phyloP scores from a whole-genome alignment of 64 coral and sea anemone genomes.

The Catalaphyllia jardinei region DNA sequence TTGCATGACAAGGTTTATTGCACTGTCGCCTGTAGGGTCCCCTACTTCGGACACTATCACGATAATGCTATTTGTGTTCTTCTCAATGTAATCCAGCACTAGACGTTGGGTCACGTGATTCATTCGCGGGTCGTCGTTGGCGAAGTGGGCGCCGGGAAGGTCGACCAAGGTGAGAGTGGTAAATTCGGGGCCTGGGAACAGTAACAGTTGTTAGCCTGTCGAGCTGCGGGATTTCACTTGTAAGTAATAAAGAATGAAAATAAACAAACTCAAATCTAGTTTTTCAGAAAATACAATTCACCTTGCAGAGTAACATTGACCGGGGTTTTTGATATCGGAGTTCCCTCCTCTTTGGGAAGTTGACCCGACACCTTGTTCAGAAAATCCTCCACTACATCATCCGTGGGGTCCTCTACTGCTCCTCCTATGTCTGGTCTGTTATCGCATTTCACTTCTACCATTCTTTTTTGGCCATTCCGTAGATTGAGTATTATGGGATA shows the following conservation, averaged over 20 bases:
- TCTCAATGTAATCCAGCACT: constrained; percentile 81
- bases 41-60: constrained; percentile 90
- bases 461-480: constrained; percentile 17
- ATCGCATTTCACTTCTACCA: constrained; percentile 28
- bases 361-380: constrained; percentile 26
- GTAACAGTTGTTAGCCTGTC: background rate
- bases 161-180: constrained; percentile 80
- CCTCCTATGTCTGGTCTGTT: background rate
- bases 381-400: constrained; percentile 59
- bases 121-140: constrained; percentile 79
- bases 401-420: constrained; percentile 43
- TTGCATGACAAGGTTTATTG: constrained; percentile 84
- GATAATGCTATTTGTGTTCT: constrained; percentile 81
- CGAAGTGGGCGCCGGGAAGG: constrained; percentile 84
- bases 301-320: constrained; percentile 68
- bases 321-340: constrained; percentile 74
- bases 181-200: constrained; percentile 61
- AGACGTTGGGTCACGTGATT: constrained; percentile 59
- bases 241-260: background rate
- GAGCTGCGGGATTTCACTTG: background rate
- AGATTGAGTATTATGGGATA: constrained; percentile 85
- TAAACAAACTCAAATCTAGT: too few species aligned
- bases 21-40: constrained; percentile 84
- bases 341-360: constrained; percentile 73
- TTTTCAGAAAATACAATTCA: background rate